Base-by-base conservation (phyloP, 1,140 invertebrate species). In the Matsumurasca onukii region DNA sequence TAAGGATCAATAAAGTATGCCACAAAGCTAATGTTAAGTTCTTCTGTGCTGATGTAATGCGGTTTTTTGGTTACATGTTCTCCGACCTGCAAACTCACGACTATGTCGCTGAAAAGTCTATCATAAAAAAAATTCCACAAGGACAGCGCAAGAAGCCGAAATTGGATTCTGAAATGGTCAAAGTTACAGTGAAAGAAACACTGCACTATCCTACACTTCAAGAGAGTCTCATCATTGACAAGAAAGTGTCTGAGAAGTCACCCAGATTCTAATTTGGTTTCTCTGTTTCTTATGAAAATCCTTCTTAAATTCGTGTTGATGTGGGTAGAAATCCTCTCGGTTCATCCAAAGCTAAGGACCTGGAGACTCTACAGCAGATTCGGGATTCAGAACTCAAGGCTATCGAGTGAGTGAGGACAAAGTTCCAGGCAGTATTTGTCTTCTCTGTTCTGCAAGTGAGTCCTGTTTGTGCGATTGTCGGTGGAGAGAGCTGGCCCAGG, bases 41-140 rank as follows among this genome's bases (percentile, higher is more conserved):
- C 75, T 92, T 94, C 75, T 89, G 89, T 75, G 92, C 92, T 0
- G 93, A 96, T 82, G 92, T 97, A n/a, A 98, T 91, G 88, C 97
- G 98, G 59, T 91, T 89, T 77, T 93, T 93, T 83, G 96, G 97
- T 1, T 98, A 90, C 80, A 89, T 89, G 74, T 97, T 98, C 80
- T 85, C 90, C 31, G 96, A 99, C 83, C 84, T 98, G 17, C 87
- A 90, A 45, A 85, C 87, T 31, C 94, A 97, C 78, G 86, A 91
- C 74, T 98, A 89, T 83, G 89, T 88, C 24, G 91, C 94, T 90
- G 3, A 55, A 15, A 34, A 63, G 25, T 22, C 22, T 13, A 2
- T 20, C 45, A 51, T 22, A n/a, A 17, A 62, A 48, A 62, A n/a
- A 49, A 27, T 27, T 51, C 13, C 15, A 55, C n/a, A 27, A 61